Evolutionary conservation across 2,113 vertebrate genomes (phyloP).

Genomic region (Apodemus speciosus): DNA sequence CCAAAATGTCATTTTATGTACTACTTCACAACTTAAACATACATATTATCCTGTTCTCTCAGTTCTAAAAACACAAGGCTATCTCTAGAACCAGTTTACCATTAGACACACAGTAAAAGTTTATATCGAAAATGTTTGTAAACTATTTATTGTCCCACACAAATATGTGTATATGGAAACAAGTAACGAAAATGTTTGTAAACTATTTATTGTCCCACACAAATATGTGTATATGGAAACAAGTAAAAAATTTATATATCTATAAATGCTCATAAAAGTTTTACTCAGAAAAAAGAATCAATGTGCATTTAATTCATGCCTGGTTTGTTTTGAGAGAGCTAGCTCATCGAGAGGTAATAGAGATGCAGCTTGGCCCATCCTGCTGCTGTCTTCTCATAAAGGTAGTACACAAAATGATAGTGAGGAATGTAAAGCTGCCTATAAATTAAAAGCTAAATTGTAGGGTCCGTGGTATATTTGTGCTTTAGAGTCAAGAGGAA

Average conservation of each 20-base stretch:
- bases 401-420: constrained; percentile 35
- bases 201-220: background rate
- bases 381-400: constrained; percentile 29
- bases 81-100: background rate
- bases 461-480: background rate
- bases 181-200: constrained; percentile 31
- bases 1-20: constrained; percentile 38
- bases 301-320: background rate
- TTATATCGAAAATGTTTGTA: constrained; percentile 37
- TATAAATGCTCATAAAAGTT: constrained; percentile 49
- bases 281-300: constrained; percentile 48
- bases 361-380: background rate
- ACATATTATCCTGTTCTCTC: constrained; percentile 31
- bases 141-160: background rate
- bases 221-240: constrained; percentile 21
- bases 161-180: constrained; percentile 21
- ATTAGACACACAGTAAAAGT: constrained; percentile 33
- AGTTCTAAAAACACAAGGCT: constrained; percentile 30
- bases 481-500: background rate
- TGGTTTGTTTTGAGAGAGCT: constrained; percentile 9
- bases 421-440: background rate
- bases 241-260: constrained; percentile 14
- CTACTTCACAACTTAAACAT: constrained; percentile 13
- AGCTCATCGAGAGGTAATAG: constrained; percentile 4
- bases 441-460: constrained; percentile 34